Conservation (phyloP, 2,888 invertebrate genomes). For the Parnassius smintheus region DNA sequence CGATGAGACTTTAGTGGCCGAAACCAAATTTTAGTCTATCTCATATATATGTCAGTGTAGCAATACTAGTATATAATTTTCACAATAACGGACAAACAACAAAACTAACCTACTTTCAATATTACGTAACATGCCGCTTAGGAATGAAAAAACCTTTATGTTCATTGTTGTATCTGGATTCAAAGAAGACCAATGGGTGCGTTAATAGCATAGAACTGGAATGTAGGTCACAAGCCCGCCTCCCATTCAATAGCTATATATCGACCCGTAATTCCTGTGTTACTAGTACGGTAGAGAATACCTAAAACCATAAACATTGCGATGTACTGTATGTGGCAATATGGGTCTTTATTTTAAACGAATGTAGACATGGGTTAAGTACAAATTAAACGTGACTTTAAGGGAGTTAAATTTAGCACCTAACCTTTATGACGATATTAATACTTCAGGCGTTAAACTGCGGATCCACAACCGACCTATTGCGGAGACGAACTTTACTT, state of each 20-base stretch:
- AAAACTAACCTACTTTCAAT: conserved; percentile 7
- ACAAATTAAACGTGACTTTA: not conserved
- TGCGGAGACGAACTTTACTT: conserved; percentile 14
- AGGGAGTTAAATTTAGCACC: not conserved
- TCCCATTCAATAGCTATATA: conserved; percentile 15
- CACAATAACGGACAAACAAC: not conserved
- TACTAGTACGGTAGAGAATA: conserved; percentile 6
- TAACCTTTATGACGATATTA: not conserved
- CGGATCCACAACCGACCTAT: conserved; percentile 8
- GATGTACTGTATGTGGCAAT: not conserved
- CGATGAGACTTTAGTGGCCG: too few species aligned
- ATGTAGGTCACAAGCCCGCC: conserved; percentile 26
- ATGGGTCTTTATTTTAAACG: not conserved
- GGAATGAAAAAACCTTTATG: conserved; percentile 21
- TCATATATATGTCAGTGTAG: too few species aligned
- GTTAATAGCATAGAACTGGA: conserved; percentile 25
- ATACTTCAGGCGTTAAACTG: not conserved
- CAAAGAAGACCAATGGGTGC: conserved; percentile 27
- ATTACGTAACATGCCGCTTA: conserved; percentile 12
- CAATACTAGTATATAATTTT: too few species aligned
- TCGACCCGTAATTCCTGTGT: conserved; percentile 12
- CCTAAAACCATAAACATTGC: conserved; percentile 7
- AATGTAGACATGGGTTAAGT: not conserved
- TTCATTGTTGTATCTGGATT: conserved; percentile 23
- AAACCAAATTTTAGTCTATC: too few species aligned